Evolutionary conservation across 2,888 invertebrate genomes (phyloP).

Genomic region (Cristatella mucedo): DNA sequence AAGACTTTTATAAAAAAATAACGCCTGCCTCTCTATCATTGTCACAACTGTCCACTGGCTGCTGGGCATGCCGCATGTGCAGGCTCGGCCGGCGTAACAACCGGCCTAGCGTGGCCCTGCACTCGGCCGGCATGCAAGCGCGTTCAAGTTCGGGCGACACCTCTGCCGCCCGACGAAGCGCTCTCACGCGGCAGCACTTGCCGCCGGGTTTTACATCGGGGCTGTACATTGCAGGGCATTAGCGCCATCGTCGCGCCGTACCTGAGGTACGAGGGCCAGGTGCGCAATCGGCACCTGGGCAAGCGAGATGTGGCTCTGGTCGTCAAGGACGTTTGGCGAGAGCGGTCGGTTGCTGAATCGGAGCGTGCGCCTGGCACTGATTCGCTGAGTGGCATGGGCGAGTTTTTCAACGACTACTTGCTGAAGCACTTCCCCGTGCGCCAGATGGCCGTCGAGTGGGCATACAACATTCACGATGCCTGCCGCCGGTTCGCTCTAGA

Average conservation of each 20-base stretch:
- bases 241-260: conserved; percentile 30
- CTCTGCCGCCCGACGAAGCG: neutral
- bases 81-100: too few species aligned
- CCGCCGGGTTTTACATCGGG: neutral
- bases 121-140: too few species aligned
- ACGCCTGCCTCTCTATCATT: too few species aligned
- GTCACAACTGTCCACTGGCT: too few species aligned
- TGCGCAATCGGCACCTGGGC: conserved; percentile 29
- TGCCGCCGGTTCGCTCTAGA: conserved; percentile 29
- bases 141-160: too few species aligned
- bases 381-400: conserved; percentile 21
- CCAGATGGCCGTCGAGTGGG: conserved; percentile 34
- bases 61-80: too few species aligned
- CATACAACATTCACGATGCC: conserved; percentile 34
- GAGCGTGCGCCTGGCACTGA: conserved; percentile 16
- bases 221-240: conserved; percentile 27
- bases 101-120: too few species aligned
- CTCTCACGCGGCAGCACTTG: conserved; percentile 2
- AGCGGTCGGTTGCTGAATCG: conserved; percentile 28
- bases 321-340: conserved; percentile 36
- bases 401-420: conserved; percentile 28
- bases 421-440: conserved; percentile 23
- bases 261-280: conserved; percentile 27
- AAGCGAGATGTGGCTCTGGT: conserved; percentile 31
- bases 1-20: too few species aligned